Conservation (phyloP, 2,113 vertebrate species). For the Edolisoma coerulescens region DNA sequence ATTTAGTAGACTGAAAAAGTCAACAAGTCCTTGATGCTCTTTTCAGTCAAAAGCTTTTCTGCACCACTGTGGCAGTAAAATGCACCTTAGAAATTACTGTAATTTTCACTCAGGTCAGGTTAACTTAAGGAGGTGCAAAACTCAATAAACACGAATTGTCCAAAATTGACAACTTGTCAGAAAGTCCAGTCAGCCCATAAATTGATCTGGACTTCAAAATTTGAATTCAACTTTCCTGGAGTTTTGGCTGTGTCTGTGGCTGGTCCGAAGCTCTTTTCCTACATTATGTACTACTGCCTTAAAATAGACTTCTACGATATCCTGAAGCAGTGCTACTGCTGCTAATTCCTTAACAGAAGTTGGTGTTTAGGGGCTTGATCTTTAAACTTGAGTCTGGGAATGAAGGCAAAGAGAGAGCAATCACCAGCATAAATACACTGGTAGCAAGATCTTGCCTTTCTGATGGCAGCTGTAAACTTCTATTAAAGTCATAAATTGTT, state of each 20-base stretch:
- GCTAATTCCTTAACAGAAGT: background rate
- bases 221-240: background rate
- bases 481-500: constrained; percentile 53
- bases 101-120: background rate
- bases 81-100: background rate
- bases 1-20: background rate
- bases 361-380: background rate
- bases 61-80: background rate
- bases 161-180: background rate
- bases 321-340: background rate
- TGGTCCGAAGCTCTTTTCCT: background rate
- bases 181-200: background rate
- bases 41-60: background rate
- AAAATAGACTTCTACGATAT: background rate
- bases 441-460: background rate
- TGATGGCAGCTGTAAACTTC: constrained; percentile 37
- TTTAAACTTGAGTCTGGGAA: background rate
- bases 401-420: background rate
- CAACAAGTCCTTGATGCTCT: background rate
- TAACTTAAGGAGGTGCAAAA: background rate
- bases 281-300: background rate
- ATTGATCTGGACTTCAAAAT: background rate
- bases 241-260: background rate
- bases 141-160: background rate
- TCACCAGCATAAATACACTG: background rate